A percentile compares a stretch with the other conserved stretches of the same genome.
Conservation (phyloP, 2,113 vertebrate species). For the Physeter macrocephalus region DNA sequence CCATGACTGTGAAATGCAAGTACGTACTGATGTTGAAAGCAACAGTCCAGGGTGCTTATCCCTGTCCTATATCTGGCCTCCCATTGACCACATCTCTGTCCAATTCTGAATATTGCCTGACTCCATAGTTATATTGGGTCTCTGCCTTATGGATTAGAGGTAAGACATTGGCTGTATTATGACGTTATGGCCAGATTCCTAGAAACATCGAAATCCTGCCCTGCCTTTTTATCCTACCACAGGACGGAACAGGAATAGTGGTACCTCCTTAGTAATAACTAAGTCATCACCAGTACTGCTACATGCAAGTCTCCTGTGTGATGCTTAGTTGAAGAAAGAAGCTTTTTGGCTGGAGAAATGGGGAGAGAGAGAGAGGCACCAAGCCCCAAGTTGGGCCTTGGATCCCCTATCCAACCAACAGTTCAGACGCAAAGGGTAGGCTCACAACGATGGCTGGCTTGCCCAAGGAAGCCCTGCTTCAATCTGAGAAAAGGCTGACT, state of each 20-base stretch:
- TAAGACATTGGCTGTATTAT: not conserved
- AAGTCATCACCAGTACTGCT: not conserved
- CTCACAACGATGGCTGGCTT: not conserved
- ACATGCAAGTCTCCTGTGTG: not conserved
- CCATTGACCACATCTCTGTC: not conserved
- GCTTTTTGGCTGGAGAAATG: not conserved
- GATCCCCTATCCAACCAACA: not conserved
- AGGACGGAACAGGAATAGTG: not conserved
- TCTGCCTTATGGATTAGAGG: not conserved
- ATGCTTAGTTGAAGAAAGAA: not conserved
- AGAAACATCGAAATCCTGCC: not conserved
- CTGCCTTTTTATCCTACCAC: not conserved
- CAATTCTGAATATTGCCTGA: not conserved
- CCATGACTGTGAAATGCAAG: not conserved
- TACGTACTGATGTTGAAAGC: not conserved
- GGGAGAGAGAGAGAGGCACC: not conserved
- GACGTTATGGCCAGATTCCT: not conserved
- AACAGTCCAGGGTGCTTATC: not conserved
- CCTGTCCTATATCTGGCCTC: not conserved
- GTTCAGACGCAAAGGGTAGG: not conserved
- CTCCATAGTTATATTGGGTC: not conserved
- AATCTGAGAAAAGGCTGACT: not conserved
- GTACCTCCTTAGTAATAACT: not conserved
- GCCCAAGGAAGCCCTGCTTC: not conserved
- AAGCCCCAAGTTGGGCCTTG: not conserved